Percentiles rank a stretch among this genome's conserved stretches.
Conservation (phyloP, 1,140 invertebrate species). For the silkworm (Bombyx mori) region ASM3026992v2 NC_085131.1:7324001-7324500, state of each 20-base stretch:
- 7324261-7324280: conserved; percentile 48
- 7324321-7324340: conserved; percentile 57
- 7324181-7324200: too few relatives aligned
- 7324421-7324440: neutral
- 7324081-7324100: too few relatives aligned
- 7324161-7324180: too few relatives aligned
- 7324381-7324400: conserved; percentile 60
- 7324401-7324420: conserved; percentile 24
- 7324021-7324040: too few relatives aligned
- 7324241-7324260: conserved; percentile 45
- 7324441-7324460: neutral
- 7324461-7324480: conserved; percentile 23
- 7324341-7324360: conserved; percentile 55
- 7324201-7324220: conserved; percentile 20
- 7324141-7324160: too few relatives aligned
- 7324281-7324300: conserved; percentile 54
- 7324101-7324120: too few relatives aligned
- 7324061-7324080: too few relatives aligned
- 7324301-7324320: conserved; percentile 54
- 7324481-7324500: conserved; percentile 28
- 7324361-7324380: conserved; percentile 51
- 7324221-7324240: conserved; percentile 48
- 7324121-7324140: too few relatives aligned
- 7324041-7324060: too few relatives aligned
- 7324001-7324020: too few relatives aligned